A percentile compares a stretch with the other conserved stretches of the same genome.
phyloP scores from a whole-genome alignment of 2,113 vertebrate genomes.

The Callipepla californica region DNA sequence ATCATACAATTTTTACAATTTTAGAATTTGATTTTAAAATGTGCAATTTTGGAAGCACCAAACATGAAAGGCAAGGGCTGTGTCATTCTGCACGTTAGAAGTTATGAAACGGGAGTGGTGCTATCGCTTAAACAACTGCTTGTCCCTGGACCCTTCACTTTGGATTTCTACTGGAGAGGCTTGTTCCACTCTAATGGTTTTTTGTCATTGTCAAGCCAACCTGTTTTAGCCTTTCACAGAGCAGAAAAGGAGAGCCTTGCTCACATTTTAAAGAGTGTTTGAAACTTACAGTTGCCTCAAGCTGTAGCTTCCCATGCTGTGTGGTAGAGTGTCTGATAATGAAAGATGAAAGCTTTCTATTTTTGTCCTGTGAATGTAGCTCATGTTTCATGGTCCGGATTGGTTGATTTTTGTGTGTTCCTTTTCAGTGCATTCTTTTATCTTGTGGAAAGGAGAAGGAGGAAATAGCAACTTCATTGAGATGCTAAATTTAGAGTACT shows the following conservation, averaged over 20 bases:
- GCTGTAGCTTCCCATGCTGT: conserved; percentile 43
- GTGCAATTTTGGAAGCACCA: background rate
- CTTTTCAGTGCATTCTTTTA: conserved; percentile 8
- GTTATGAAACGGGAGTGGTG: background rate
- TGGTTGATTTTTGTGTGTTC: conserved; percentile 39
- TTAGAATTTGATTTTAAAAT: background rate
- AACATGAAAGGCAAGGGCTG: background rate
- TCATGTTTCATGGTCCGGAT: conserved; percentile 44
- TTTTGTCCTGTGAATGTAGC: conserved; percentile 50
- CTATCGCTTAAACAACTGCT: conserved; percentile 11
- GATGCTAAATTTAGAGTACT: background rate
- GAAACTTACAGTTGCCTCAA: conserved; percentile 54
- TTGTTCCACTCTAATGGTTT: background rate
- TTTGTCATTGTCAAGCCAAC: conserved; percentile 21
- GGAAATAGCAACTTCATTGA: background rate
- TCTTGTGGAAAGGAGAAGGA: background rate
- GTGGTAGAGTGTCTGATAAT: conserved; percentile 32
- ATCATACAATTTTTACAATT: background rate
- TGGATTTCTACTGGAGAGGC: background rate
- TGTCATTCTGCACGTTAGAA: background rate
- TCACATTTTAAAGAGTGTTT: conserved; percentile 31
- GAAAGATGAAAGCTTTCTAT: conserved; percentile 68
- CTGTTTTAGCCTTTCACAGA: conserved; percentile 16
- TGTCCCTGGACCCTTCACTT: background rate
- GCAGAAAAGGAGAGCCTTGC: conserved; percentile 1